Percentiles rank a stretch among this genome's conserved stretches.
These are phyloP conservation scores for Andrena chrysosceles DNA, from an alignment of 2,888 invertebrate species.

Conservation along the genomic window DNA sequence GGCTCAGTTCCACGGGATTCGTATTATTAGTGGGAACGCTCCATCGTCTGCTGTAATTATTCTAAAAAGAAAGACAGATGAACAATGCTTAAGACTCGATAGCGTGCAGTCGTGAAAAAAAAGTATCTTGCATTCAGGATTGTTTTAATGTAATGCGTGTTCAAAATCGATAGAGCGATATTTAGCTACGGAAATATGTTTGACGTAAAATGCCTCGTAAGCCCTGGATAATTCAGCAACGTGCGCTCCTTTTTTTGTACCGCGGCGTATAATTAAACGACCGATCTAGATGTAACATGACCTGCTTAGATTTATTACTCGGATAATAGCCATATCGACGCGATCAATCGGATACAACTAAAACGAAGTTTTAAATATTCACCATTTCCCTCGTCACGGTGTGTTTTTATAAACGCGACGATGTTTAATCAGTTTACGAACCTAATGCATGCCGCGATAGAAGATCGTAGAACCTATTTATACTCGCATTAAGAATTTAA, in stretches of 20 bases:
- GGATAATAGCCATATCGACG: constrained; percentile 2
- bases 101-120: neutral
- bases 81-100: neutral
- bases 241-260: neutral
- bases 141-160: too few species aligned
- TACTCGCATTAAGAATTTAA: neutral
- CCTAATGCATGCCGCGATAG: neutral
- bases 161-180: neutral
- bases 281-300: neutral
- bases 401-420: neutral
- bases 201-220: neutral
- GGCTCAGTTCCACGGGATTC: constrained; percentile 66
- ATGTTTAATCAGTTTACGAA: neutral
- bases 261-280: neutral
- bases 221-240: constrained; percentile 1
- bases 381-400: neutral
- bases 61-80: constrained; percentile 55
- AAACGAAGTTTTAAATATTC: constrained; percentile 24
- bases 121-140: neutral
- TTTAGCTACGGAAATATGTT: neutral
- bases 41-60: constrained; percentile 66
- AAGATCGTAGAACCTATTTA: neutral
- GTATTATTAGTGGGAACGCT: constrained; percentile 54
- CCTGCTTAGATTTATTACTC: constrained; percentile 22
- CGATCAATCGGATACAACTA: constrained; percentile 37